Base-by-base conservation (phyloP, 1,140 invertebrate species). In the Lucilia sericata region DNA sequence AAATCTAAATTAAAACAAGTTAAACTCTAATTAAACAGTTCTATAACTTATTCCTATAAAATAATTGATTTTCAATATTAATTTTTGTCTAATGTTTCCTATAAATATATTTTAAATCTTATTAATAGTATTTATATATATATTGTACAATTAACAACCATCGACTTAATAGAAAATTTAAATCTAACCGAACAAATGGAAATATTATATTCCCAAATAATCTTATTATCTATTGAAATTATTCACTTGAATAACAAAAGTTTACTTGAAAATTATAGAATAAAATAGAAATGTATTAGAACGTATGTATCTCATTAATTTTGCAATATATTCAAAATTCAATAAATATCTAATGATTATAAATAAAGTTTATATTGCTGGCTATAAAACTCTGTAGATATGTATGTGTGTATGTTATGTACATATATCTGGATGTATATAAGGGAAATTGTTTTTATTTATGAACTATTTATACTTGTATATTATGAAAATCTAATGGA, bases 271-370 rank as follows among this genome's bases (percentile, higher is more conserved):
- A 25, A 10, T 70, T 21, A 70, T 70, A 25, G 19, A 70, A 14
- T 60, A 14, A 2, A 30, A 60, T 60, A n/a, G 13, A 17, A n/a
- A 60, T 60, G 2, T n/a, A 17, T 2, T 5, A n/a, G 25, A 30
- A 30, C 25, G 55, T 60, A 17, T 60, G n/a, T 17, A 55, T 70
- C 21, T 70, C 21, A 70, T 70, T 70, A 70, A 70, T 25, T 21
- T 70, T 70, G 65, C 65, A 70, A 25, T 19, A 70, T 70, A 25
- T 70, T 70, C 65, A 70, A 70, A 21, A 70, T 25, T 70, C 65
- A 70, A 70, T 70, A 70, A 19, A 70, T 21, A 70, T 21, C n/a
- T 21, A 70, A 60, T 60, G 42, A 42, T 42, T 42, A 3, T 42
- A 10, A 42, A 42, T 42, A 42, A 42, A 42, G 42, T 42, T 42